Evolutionary conservation across 2,888 invertebrate species (phyloP).

Genomic region (Amphipyra tragopoginis): DNA sequence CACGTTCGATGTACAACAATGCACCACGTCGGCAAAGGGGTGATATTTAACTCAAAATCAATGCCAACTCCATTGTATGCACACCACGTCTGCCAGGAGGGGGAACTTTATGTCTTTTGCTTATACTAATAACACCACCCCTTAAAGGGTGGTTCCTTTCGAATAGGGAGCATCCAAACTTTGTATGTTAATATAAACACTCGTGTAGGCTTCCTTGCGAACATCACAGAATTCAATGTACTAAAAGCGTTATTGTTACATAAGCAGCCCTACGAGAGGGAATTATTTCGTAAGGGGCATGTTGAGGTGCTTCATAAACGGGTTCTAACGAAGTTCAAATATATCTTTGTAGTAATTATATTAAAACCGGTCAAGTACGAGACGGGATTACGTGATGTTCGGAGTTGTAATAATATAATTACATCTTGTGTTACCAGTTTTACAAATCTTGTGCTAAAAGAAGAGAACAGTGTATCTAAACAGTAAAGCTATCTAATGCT

Average conservation of each 20-base stretch:
- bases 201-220: slow-evolving; percentile 81
- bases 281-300: slow-evolving; percentile 65
- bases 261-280: slow-evolving; percentile 69
- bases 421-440: slow-evolving; percentile 10
- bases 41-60: slow-evolving; percentile 87
- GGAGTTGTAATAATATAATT: slow-evolving; percentile 15
- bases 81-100: slow-evolving; percentile 79
- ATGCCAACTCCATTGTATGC: slow-evolving; percentile 86
- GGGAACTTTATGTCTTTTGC: slow-evolving; percentile 85
- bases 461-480: too few relatives aligned
- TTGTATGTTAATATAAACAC: slow-evolving; percentile 87
- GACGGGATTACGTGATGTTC: slow-evolving; percentile 10
- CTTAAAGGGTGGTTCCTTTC: slow-evolving; percentile 82
- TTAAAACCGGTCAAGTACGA: slow-evolving; percentile 31
- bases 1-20: slow-evolving; percentile 70
- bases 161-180: slow-evolving; percentile 79
- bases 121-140: slow-evolving; percentile 87
- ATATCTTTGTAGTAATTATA: slow-evolving; percentile 46
- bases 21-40: slow-evolving; percentile 76
- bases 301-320: slow-evolving; percentile 62
- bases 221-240: slow-evolving; percentile 80
- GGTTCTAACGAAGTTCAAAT: slow-evolving; percentile 55
- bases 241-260: slow-evolving; percentile 78
- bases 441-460: too few relatives aligned
- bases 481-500: too few relatives aligned